Evolutionary conservation across 2,888 invertebrate genomes (phyloP).

Genomic region (Cremastobaeus sp.): DNA sequence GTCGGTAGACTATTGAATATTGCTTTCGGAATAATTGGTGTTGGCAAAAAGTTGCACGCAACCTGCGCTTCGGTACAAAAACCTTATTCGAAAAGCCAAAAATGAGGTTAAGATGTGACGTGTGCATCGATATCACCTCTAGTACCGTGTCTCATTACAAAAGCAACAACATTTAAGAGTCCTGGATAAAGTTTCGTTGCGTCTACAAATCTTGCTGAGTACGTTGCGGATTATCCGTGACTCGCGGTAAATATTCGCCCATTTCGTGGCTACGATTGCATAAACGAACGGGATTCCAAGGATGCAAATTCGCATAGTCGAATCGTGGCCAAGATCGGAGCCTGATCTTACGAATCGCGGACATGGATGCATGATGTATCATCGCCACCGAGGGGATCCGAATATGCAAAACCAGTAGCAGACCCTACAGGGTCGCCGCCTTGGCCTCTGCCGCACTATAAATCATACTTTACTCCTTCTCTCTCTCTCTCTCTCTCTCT

Average conservation of each 20-base stretch:
- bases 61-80: too few species aligned
- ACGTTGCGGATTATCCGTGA: constrained; percentile 61
- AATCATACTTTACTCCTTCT: constrained; percentile 67
- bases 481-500: constrained; percentile 48
- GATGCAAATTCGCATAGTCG: constrained; percentile 78
- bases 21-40: too few species aligned
- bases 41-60: too few species aligned
- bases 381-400: constrained; percentile 74
- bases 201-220: constrained; percentile 22
- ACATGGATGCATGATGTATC: constrained; percentile 73
- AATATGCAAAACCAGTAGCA: constrained; percentile 74
- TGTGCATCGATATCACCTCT: too few species aligned
- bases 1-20: too few species aligned
- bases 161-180: too few species aligned
- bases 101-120: constrained; percentile 6
- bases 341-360: constrained; percentile 54
- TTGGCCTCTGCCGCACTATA: constrained; percentile 64
- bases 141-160: too few species aligned
- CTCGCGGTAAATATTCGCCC: constrained; percentile 58
- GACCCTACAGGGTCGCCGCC: constrained; percentile 67
- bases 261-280: constrained; percentile 56
- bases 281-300: constrained; percentile 71
- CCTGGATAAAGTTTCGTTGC: constrained; percentile 38
- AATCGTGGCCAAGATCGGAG: constrained; percentile 68
- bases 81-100: constrained; percentile 20